These are phyloP conservation scores for Oncorhynchus gorbuscha DNA, from an alignment of 2,113 vertebrate species.

Conservation along the genomic window DNA sequence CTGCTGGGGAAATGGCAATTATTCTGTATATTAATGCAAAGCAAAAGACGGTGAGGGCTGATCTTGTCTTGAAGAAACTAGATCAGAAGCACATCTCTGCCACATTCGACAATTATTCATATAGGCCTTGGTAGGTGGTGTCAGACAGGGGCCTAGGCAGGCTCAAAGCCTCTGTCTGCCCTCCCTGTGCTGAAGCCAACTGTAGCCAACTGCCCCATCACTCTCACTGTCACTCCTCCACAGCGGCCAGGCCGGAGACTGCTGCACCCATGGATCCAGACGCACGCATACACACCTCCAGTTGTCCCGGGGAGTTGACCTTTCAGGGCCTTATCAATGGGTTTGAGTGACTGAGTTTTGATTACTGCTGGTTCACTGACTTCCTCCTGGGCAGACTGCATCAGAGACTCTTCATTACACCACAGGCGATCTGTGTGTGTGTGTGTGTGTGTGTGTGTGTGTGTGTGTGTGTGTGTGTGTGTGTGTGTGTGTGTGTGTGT, in stretches of 20 bases:
- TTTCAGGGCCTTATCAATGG: not conserved
- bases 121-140: constrained; percentile 43
- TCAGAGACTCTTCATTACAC: not conserved
- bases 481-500: too few species aligned
- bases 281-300: not conserved
- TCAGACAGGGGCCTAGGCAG: constrained; percentile 41
- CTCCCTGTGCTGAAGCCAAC: constrained; percentile 37
- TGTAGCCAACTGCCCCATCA: constrained; percentile 32
- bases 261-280: constrained; percentile 23
- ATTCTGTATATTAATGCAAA: constrained; percentile 29
- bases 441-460: not conserved
- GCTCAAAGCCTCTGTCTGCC: constrained; percentile 45
- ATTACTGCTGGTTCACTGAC: constrained; percentile 5
- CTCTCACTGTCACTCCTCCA: constrained; percentile 30
- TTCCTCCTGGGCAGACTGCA: not conserved
- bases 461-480: not conserved
- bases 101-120: constrained; percentile 60
- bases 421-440: not conserved
- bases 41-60: constrained; percentile 18
- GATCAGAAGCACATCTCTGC: constrained; percentile 36
- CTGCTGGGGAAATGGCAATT: constrained; percentile 22
- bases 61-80: constrained; percentile 33
- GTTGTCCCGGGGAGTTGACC: not conserved
- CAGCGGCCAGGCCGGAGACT: constrained; percentile 37
- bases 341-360: constrained; percentile 11